These are phyloP conservation scores for Hyphantria cunea DNA, from an alignment of 1,140 invertebrate genomes.

Conservation along the genomic window DNA sequence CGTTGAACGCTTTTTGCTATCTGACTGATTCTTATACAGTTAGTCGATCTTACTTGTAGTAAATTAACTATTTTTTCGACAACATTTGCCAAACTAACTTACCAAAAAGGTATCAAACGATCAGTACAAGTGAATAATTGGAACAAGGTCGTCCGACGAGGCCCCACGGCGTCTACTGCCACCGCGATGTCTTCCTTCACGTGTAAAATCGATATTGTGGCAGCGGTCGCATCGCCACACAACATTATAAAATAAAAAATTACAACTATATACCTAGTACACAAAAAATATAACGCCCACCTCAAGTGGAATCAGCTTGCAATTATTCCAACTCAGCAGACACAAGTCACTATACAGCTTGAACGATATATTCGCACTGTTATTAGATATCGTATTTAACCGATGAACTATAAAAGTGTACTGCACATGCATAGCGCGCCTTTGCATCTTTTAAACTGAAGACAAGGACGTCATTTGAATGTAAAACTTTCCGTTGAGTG, in stretches of 20 bases:
- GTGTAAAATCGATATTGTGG: slow-evolving; percentile 67
- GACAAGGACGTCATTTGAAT: slow-evolving; percentile 46
- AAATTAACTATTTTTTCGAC: not conserved
- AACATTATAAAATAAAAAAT: slow-evolving; percentile 38
- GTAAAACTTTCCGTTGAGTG: slow-evolving; percentile 12
- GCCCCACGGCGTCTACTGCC: slow-evolving; percentile 53
- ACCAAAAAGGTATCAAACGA: not conserved
- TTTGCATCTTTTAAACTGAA: slow-evolving; percentile 72
- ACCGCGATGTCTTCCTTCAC: slow-evolving; percentile 56
- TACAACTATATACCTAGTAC: slow-evolving; percentile 34
- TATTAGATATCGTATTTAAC: slow-evolving; percentile 47
- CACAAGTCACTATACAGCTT: slow-evolving; percentile 26
- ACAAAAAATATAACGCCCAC: slow-evolving; percentile 43
- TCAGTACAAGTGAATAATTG: slow-evolving; percentile 57
- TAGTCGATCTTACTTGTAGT: not conserved
- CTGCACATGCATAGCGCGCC: slow-evolving; percentile 57
- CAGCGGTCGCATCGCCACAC: slow-evolving; percentile 44
- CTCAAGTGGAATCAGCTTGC: slow-evolving; percentile 72
- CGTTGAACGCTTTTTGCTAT: no score
- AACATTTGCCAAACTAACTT: slow-evolving; percentile 36
- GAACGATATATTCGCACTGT: slow-evolving; percentile 35
- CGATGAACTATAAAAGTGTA: slow-evolving; percentile 44
- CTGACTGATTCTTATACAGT: no score
- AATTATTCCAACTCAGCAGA: slow-evolving; percentile 39
- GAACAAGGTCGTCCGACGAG: slow-evolving; percentile 61